Conservation (phyloP, 2,797 vertebrate genomes). For the Knipowitschia caucasica region DNA sequence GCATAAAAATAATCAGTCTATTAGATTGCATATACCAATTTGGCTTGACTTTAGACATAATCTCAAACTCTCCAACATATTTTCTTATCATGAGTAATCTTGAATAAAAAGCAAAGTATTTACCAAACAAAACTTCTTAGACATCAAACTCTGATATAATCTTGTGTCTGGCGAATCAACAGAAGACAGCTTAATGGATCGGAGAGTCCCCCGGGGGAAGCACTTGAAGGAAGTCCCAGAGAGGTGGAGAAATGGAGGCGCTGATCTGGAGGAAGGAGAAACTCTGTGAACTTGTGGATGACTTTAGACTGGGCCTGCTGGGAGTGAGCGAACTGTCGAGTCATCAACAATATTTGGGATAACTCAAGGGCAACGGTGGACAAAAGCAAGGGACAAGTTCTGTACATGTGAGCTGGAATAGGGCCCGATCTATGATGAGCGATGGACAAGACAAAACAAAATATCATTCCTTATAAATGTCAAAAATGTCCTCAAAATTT, state of each 20-base stretch:
- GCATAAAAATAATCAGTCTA: not conserved
- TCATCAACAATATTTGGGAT: conserved; percentile 7
- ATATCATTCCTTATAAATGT: no score
- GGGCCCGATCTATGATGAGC: not conserved
- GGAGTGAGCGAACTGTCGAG: not conserved
- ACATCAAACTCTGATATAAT: conserved; percentile 3
- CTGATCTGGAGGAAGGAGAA: conserved; percentile 7
- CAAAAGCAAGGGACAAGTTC: not conserved
- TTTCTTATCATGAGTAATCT: not conserved
- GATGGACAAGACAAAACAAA: no score
- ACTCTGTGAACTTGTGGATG: conserved; percentile 5
- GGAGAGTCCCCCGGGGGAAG: not conserved
- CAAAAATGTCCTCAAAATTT: no score
- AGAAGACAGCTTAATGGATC: conserved; percentile 8
- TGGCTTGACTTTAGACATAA: not conserved
- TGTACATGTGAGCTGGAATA: not conserved
- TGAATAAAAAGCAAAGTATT: not conserved
- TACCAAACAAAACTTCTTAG: conserved; percentile 1
- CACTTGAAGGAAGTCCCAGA: not conserved
- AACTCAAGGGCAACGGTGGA: conserved; percentile 1
- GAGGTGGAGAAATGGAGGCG: not conserved
- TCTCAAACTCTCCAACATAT: not conserved
- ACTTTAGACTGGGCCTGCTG: conserved; percentile 6
- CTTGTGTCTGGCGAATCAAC: not conserved
- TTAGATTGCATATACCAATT: not conserved